Evolutionary conservation across 2,797 vertebrate species (phyloP), one percentile per base, ranked within the genome.

Genomic region (Paedocypris micromegethes): DNA sequence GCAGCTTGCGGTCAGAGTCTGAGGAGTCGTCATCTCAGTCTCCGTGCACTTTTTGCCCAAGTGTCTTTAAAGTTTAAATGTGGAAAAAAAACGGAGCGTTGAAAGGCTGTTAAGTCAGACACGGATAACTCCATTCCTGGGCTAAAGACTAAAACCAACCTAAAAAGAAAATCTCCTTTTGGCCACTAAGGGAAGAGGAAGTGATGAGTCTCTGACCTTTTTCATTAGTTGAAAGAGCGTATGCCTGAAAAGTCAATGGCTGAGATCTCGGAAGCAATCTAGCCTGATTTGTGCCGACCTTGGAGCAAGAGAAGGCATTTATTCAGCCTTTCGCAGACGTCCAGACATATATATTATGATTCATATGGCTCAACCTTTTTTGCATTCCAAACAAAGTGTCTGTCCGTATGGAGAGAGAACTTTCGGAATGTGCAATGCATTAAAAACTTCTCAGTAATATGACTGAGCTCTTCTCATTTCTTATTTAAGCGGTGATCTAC

Each of bases 401-500:
- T 43, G 4, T 64, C 70, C 44, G 39, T 66, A 56, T n/a, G 46
- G 41, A 45, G 47, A 38, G 4, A 43, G 3, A 47, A 65, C 4
- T 39, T 6, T 58, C 40, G 7, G 23, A 8, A 37, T 46, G 63
- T 44, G 50, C 42, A 47, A 9, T n/a, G 23, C 64, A 47, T 66
- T 49, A 3, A 23, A 23, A 66, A 66, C 55, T 58, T 43, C 61
- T 75, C 51, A 23, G 5, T 53, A 56, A 64, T 52, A 64, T 49
- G 49, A 56, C 44, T 39, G 41, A 53, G 47, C 9, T 65, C 41
- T 53, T 75, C 72, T 66, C 65, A 72, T 72, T 56, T 72, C 53
- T 75, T 69, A 75, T 73, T 78, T 66, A 76, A 63, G 61, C 60
- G 41, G 5, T 56, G 57, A 69, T 66, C 23, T 39, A 56, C 48